Conservation (phyloP, 2,113 vertebrate genomes). For the Engystomops pustulosus region DNA sequence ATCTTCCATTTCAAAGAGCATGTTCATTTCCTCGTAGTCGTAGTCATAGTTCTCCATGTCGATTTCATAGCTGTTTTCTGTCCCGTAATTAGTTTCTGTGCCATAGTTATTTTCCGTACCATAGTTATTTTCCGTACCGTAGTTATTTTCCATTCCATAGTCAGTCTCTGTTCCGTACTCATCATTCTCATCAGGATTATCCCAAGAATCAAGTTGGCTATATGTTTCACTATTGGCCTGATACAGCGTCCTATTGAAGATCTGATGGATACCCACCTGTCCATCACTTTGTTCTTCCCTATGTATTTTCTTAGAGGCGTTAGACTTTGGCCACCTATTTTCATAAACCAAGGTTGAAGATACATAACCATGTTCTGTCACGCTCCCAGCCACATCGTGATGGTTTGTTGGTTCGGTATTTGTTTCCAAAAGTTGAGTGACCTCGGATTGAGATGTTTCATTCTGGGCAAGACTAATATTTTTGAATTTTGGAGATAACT, state of each 20-base stretch:
- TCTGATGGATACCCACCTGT: conserved; percentile 68
- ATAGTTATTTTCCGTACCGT: conserved; percentile 68
- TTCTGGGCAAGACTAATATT: conserved; percentile 60
- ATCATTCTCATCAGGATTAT: conserved; percentile 68
- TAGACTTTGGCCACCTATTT: conserved; percentile 68
- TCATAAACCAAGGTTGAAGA: conserved; percentile 64
- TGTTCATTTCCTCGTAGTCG: conserved; percentile 84
- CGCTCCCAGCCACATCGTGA: conserved; percentile 65
- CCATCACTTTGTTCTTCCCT: conserved; percentile 65
- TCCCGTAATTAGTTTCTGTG: conserved; percentile 68
- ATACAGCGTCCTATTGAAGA: conserved; percentile 78
- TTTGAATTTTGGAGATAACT: conserved; percentile 47
- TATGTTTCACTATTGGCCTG: conserved; percentile 65
- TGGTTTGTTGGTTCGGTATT: conserved; percentile 28
- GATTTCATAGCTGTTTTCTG: conserved; percentile 75
- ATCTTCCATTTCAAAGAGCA: conserved; percentile 81
- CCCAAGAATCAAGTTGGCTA: conserved; percentile 72
- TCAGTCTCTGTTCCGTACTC: conserved; percentile 68
- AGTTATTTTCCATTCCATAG: conserved; percentile 68
- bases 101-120: conserved; percentile 69
- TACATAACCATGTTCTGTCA: conserved; percentile 66
- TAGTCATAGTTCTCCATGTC: conserved; percentile 82
- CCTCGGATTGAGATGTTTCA: neutral
- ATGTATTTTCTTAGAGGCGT: conserved; percentile 64
- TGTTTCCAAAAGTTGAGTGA: conserved; percentile 22